Conservation (phyloP, 2,888 invertebrate genomes). For the Papilio gigon region DNA sequence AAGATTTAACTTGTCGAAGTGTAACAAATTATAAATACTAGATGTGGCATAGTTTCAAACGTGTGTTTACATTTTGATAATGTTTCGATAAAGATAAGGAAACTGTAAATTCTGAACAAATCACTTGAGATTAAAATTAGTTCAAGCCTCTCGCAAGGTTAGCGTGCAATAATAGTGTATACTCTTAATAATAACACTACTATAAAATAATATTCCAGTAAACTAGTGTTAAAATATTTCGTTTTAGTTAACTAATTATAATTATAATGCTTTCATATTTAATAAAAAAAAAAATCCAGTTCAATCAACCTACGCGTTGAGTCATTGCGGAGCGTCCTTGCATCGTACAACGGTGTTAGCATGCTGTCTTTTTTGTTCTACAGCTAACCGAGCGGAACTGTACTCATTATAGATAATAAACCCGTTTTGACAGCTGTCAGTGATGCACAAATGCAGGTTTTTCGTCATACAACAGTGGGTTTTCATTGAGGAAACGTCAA, state of each 20-base stretch:
- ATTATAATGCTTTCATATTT: not conserved
- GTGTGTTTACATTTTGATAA: slow-evolving; percentile 1
- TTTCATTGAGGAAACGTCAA: not conserved
- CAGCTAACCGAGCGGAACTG: slow-evolving; percentile 36
- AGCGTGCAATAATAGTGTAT: not conserved
- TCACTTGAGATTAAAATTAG: slow-evolving; percentile 10
- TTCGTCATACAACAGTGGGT: not conserved
- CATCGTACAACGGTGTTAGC: slow-evolving; percentile 33
- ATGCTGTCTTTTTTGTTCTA: slow-evolving; percentile 23
- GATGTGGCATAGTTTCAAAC: not conserved
- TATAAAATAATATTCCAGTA: not conserved
- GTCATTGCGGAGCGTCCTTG: slow-evolving; percentile 33
- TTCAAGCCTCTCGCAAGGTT: not conserved
- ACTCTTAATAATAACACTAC: not conserved
- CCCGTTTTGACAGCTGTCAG: not conserved
- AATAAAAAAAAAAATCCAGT: slow-evolving; percentile 22
- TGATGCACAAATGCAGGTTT: not conserved
- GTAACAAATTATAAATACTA: not conserved
- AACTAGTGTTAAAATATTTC: no score
- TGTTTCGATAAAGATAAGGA: not conserved
- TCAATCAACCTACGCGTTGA: slow-evolving; percentile 36
- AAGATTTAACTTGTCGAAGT: no score
- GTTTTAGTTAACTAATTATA: not conserved
- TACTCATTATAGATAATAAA: not conserved
- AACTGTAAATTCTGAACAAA: not conserved